Evolutionary conservation across 1,140 invertebrate genomes (phyloP).

Genomic region (Drosophila pachea): DNA sequence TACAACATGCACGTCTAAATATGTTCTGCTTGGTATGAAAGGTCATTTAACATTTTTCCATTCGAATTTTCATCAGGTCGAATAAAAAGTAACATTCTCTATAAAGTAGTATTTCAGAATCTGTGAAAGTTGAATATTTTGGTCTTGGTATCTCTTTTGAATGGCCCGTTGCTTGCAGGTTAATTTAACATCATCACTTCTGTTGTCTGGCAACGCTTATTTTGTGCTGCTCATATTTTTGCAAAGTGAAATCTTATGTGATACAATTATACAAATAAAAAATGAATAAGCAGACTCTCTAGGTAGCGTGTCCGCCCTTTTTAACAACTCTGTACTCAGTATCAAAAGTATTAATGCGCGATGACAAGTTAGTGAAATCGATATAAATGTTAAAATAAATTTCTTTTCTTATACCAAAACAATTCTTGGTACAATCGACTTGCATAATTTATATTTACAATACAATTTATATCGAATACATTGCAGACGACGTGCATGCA

Average conservation of each 20-base stretch:
- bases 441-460: too few relatives aligned
- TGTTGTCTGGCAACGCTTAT: conserved; percentile 57
- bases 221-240: conserved; percentile 19
- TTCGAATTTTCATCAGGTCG: background rate
- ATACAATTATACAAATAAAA: conserved; percentile 42
- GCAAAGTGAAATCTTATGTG: conserved; percentile 59
- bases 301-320: too few relatives aligned
- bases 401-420: too few relatives aligned
- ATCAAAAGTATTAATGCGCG: conserved; percentile 42
- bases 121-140: too few relatives aligned
- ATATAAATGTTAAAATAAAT: too few relatives aligned
- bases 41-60: conserved; percentile 45
- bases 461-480: too few relatives aligned
- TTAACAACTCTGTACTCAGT: conserved; percentile 37
- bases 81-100: too few relatives aligned
- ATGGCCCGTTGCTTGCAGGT: conserved; percentile 30
- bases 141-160: background rate
- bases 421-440: too few relatives aligned
- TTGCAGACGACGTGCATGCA: background rate
- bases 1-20: conserved; percentile 1
- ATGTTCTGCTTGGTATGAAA: conserved; percentile 27
- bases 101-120: too few relatives aligned
- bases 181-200: conserved; percentile 28
- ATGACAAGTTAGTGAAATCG: too few relatives aligned
- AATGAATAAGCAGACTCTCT: background rate